Evolutionary conservation across 1,140 invertebrate genomes (phyloP), one percentile per base, ranked within the genome.

Genomic region (Calycopis cecrops): DNA sequence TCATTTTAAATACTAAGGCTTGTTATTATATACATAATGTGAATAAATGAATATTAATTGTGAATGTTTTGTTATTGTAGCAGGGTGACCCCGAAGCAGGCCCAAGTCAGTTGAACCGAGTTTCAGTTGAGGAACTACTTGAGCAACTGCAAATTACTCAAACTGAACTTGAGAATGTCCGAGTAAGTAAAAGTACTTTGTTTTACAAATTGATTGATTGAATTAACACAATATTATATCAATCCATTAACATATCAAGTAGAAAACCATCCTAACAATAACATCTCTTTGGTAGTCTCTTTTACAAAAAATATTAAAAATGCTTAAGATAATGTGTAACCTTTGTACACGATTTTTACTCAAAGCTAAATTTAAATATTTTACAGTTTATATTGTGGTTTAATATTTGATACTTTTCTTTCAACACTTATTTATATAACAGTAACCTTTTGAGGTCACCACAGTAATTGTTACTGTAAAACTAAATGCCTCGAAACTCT

Each of bases 101-200:
- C 64, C 89, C 77, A 48, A 71, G 77, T 28, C 76, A 75, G 53
- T 88, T 92, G 51, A 90, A 88, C 64, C 89, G 93, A 73, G 91
- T 94, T 35, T 92, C 93, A 16, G 93, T 94, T 40, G 91, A 93
- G 62, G 93, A 95, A 76, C 87, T 96, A 59, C 82, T 95, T 65
- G 91, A 94, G 74, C 93, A 96, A 74, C 83, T 96, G 59, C 93
- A 94, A 75, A 91, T 93, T 55, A 94, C 94, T 10, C 93, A 95
- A 86, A 92, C 91, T 37, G 94, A 96, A 88, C 89, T 96, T 71
- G 94, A 95, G 77, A 94, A 94, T 81, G 90, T 96, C 68, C 93
- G 94, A 91, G 94, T 96, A 90, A 91, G 89, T 74, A 57, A 17
- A 34, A 14, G 44, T 44, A 59, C 48, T 34, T 18, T 52, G 28